phyloP scores from a whole-genome alignment of 2,888 invertebrate genomes.

The Drosophila meridionalis region DNA sequence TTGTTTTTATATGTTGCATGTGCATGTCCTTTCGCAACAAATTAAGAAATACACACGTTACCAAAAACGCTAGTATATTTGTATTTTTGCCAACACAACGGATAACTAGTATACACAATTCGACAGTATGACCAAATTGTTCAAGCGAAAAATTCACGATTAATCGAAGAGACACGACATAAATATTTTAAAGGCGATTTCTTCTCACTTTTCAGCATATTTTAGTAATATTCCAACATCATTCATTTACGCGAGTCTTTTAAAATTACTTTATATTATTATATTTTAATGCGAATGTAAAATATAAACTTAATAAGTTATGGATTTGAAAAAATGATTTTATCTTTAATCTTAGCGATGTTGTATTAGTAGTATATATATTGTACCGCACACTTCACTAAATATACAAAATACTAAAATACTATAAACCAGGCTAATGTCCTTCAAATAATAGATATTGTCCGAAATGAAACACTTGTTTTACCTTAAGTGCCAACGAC shows the following conservation, averaged over 20 bases:
- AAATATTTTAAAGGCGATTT: neutral
- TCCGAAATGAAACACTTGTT: neutral
- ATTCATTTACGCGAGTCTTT: neutral
- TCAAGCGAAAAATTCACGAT: neutral
- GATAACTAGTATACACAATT: constrained; percentile 49
- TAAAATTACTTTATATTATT: neutral
- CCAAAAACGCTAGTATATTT: constrained; percentile 33
- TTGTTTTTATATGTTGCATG: neutral
- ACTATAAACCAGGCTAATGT: neutral
- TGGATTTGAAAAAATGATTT: neutral
- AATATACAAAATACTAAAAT: neutral
- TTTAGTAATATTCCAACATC: neutral
- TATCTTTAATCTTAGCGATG: neutral
- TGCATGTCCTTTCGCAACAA: constrained; percentile 12
- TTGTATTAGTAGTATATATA: neutral
- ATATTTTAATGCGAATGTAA: neutral
- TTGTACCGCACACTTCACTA: neutral
- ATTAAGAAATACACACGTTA: constrained; percentile 22
- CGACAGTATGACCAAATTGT: constrained; percentile 32
- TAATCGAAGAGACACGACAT: neutral
- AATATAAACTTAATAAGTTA: neutral
- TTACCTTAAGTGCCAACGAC: neutral
- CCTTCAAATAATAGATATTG: neutral
- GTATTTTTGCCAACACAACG: constrained; percentile 35
- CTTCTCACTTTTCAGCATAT: neutral